Conservation (phyloP, 2,888 invertebrate species). For the Tenthredo distinguenda region DNA sequence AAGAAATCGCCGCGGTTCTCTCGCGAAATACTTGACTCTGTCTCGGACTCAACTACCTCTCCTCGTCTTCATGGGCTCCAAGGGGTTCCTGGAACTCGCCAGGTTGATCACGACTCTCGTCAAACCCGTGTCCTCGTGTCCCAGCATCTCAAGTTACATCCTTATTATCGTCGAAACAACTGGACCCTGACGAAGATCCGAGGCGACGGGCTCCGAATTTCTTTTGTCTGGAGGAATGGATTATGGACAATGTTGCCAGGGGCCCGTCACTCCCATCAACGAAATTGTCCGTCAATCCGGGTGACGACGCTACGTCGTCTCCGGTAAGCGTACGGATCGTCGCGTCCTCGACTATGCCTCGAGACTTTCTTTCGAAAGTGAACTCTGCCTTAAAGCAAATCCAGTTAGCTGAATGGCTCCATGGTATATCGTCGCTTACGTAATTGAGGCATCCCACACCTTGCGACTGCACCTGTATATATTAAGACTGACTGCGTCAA, state of each 20-base stretch:
- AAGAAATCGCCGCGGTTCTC: constrained; percentile 13
- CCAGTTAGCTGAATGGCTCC: constrained; percentile 27
- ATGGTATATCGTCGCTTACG: constrained; percentile 5
- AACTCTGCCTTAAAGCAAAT: constrained; percentile 15
- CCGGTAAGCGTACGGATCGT: constrained; percentile 69
- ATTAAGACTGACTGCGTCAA: constrained; percentile 1
- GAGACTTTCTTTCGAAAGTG: constrained; percentile 38
- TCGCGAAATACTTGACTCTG: constrained; percentile 39
- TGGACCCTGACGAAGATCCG: constrained; percentile 68
- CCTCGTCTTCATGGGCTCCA: constrained; percentile 14
- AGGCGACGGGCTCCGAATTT: constrained; percentile 73
- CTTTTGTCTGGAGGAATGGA: constrained; percentile 76
- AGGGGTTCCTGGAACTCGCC: constrained; percentile 47
- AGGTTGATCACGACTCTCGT: constrained; percentile 51
- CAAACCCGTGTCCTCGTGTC: constrained; percentile 59
- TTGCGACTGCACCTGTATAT: constrained; percentile 3
- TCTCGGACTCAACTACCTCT: not conserved
- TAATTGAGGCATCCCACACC: constrained; percentile 41
- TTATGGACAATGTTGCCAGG: constrained; percentile 68
- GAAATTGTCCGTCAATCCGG: constrained; percentile 66
- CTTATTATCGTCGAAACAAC: constrained; percentile 72
- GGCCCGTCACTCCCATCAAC: constrained; percentile 70
- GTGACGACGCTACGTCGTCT: constrained; percentile 72
- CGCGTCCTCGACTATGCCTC: constrained; percentile 61
- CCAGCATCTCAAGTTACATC: constrained; percentile 75